Base-by-base conservation (phyloP, 1,140 invertebrate genomes). In the Amyelois transitella region DNA sequence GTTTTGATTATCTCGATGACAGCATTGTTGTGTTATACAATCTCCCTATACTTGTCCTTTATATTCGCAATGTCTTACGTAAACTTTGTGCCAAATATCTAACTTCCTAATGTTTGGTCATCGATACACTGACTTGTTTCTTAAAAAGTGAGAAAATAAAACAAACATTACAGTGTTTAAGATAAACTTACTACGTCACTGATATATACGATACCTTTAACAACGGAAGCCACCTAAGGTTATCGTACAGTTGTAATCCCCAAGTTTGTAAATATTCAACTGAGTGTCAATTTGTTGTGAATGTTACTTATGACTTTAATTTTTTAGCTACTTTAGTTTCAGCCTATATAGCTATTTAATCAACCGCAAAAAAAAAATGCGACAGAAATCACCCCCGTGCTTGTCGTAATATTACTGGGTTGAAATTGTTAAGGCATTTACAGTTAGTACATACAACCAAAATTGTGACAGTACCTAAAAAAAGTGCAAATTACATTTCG, bases 301-400 rank as follows among this genome's bases (percentile, higher is more conserved):
- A 24, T 43, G 51, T 45, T 53, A 53, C n/a, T n/a, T n/a, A n/a
- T n/a, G n/a, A n/a, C 45, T 53, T 53, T 45, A 20, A 53, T 53
- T 44, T 53, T n/a, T n/a, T n/a, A n/a, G n/a, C n/a, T n/a, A n/a
- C n/a, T n/a, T n/a, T n/a, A n/a, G n/a, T n/a, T n/a, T n/a, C n/a
- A n/a, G n/a, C n/a, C n/a, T n/a, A n/a, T n/a, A n/a, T n/a, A n/a
- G n/a, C n/a, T n/a, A n/a, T n/a, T n/a, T n/a, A n/a, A n/a, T n/a
- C n/a, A n/a, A n/a, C n/a, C n/a, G n/a, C n/a, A n/a, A n/a, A n/a
- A n/a, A n/a, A n/a, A n/a, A n/a, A n/a, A n/a, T n/a, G n/a, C n/a
- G n/a, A n/a, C n/a, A n/a, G n/a, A n/a, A n/a, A n/a, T n/a, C n/a
- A n/a, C n/a, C n/a, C n/a, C n/a, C n/a, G n/a, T n/a, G n/a, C n/a